Percentiles rank a stretch among this genome's conserved stretches.
phyloP scores from a whole-genome alignment of 2,113 vertebrate species.

The Larimichthys crocea region DNA sequence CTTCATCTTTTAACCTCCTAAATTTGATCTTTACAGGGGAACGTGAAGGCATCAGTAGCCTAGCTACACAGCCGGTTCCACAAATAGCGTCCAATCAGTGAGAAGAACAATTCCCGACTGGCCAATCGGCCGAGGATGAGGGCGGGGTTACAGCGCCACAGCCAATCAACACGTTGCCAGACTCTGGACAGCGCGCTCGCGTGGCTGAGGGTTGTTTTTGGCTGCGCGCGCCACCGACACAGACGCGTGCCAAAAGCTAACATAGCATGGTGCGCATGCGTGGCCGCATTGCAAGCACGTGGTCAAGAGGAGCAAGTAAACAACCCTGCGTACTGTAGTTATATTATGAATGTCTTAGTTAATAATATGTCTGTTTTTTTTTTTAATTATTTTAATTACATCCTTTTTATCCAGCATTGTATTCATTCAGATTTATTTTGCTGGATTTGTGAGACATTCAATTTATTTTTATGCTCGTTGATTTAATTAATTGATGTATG shows the following conservation, averaged over 20 bases:
- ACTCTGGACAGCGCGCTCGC: constrained; percentile 49
- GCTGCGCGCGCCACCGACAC: constrained; percentile 69
- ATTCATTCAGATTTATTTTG: background rate
- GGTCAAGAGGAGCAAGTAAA: constrained; percentile 76
- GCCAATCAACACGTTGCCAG: constrained; percentile 63
- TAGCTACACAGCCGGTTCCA: constrained; percentile 66
- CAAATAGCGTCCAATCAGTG: constrained; percentile 78
- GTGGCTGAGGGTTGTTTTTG: constrained; percentile 69
- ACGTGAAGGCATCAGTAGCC: constrained; percentile 65
- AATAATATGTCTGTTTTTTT: too few relatives aligned
- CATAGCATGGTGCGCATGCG: constrained; percentile 54
- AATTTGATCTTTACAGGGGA: background rate
- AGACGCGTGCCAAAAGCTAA: constrained; percentile 62
- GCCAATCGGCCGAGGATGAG: constrained; percentile 45
- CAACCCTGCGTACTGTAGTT: constrained; percentile 48
- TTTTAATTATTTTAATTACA: background rate
- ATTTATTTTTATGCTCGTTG: background rate
- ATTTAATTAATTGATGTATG: background rate
- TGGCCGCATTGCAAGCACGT: constrained; percentile 72
- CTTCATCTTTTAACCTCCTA: background rate
- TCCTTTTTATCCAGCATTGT: background rate
- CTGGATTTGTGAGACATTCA: background rate
- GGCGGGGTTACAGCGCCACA: constrained; percentile 24
- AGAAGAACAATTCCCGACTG: background rate
- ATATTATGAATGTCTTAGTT: background rate